These are phyloP conservation scores for Ceratitis capitata DNA, from an alignment of 1,140 invertebrate genomes.

Conservation along the genomic window DNA sequence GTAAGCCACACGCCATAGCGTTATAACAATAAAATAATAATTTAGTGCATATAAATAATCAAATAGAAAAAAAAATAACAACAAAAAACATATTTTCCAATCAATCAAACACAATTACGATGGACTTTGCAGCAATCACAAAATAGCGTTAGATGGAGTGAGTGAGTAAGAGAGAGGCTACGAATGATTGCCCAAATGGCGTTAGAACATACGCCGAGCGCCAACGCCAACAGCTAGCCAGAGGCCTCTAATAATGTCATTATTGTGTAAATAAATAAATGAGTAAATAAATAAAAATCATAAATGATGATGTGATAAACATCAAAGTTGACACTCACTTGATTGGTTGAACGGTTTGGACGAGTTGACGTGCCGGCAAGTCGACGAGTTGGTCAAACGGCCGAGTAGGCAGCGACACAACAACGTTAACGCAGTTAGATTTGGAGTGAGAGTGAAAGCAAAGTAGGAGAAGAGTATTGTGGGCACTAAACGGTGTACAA, in stretches of 20 bases:
- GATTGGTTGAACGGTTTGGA: neutral
- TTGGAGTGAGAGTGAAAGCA: neutral
- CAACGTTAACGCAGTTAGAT: no score
- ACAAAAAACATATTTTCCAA: slow-evolving; percentile 25
- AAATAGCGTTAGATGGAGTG: neutral
- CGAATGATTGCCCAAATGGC: neutral
- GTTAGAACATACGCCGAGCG: no score
- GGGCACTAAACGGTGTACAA: neutral
- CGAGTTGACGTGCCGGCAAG: no score
- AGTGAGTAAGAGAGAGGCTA: neutral
- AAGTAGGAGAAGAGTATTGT: neutral
- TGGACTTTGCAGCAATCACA: neutral
- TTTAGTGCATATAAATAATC: neutral
- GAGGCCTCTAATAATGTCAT: slow-evolving; percentile 28
- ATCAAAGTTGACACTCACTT: slow-evolving; percentile 17
- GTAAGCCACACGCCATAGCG: neutral
- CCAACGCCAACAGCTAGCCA: neutral
- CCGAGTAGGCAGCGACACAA: neutral
- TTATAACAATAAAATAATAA: neutral
- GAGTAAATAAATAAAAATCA: slow-evolving; percentile 25
- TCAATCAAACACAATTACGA: slow-evolving; percentile 28
- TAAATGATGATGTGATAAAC: slow-evolving; percentile 23
- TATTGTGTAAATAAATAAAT: slow-evolving; percentile 35
- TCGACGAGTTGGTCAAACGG: neutral
- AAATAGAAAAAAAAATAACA: neutral